phyloP scores from a whole-genome alignment of 2,888 invertebrate genomes.

The Phengaris arion region DNA sequence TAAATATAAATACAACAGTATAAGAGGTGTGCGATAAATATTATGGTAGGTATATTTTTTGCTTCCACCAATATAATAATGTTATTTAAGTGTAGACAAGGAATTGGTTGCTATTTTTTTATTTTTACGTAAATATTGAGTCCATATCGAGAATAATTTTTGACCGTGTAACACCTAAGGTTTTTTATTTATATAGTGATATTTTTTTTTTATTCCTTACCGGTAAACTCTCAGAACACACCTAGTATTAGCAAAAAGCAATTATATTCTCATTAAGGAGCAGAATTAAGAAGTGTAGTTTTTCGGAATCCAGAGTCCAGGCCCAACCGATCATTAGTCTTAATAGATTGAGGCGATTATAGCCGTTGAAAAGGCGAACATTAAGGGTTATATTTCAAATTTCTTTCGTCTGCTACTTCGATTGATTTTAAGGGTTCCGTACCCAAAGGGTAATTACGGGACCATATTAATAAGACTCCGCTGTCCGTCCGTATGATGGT shows the following conservation, averaged over 20 bases:
- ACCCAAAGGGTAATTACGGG: no score
- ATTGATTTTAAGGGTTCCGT: no score
- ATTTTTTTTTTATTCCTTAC: not conserved
- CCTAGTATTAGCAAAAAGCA: constrained; percentile 4
- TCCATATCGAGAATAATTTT: not conserved
- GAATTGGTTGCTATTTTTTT: not conserved
- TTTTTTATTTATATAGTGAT: not conserved
- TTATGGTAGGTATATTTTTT: not conserved
- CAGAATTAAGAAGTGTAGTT: constrained; percentile 1
- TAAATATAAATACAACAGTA: not conserved
- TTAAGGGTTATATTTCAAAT: no score
- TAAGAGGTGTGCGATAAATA: not conserved
- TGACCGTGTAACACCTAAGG: no score
- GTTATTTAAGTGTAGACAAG: not conserved
- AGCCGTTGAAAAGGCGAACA: not conserved
- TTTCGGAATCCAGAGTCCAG: not conserved
- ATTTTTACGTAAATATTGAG: not conserved
- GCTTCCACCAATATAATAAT: not conserved
- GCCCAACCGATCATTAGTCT: not conserved
- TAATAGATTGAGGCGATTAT: not conserved
- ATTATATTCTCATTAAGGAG: constrained; percentile 14
- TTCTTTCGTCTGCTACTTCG: no score
- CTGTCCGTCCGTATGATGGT: no score
- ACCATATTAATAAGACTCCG: no score
- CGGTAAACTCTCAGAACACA: not conserved